Base-by-base conservation (phyloP, 1,140 invertebrate species). In the Euschistus heros region DNA sequence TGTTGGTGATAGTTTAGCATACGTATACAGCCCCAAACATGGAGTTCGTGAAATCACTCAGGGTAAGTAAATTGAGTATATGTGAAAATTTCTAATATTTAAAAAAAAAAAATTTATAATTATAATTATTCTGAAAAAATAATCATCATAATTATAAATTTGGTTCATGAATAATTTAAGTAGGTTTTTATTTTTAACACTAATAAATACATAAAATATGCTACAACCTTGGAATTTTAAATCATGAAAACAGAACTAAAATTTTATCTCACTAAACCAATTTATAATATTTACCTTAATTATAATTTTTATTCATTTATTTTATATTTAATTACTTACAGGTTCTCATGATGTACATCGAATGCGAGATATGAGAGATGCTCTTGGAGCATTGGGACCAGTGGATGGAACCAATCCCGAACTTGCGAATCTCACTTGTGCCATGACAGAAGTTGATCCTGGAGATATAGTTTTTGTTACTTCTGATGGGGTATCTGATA, bases 401-500 rank as follows among this genome's bases (percentile, higher is more conserved):
- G 92, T 94, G 0, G 89, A 92, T 75, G 92, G 91, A 15, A 81
- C 81, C 33, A 89, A 92, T 73, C 92, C 92, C 0, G 92, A 96
- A 78, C 76, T 95, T 33, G 90, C 89, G 70, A 95, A 95, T 76
- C 78, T 96, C 15, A 95, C 92, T 0, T 87, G 92, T 69, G 90
- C 91, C 0, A 84, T 96, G 80, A 94, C 89, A 0, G 84, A 91
- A 67, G 81, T 91, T 22, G 87, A 92, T 61, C 75, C 80, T 44
- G 90, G 88, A 13, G 93, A 95, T 74, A 86, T 94, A 68, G 87
- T 96, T 37, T 92, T 94, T 73, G 79, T 96, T 15, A 92, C 91
- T 1, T 91, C 88, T 18, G 92, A 95, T 74, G 92, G 92, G n/a
- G 84, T 95, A 27, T 92, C 89, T 14, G 92, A 95, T 73, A 95